Percentiles rank a stretch among this genome's conserved stretches.
Evolutionary conservation across 1,140 invertebrate species (phyloP).

Genomic region (Mylabris phalerata): DNA sequence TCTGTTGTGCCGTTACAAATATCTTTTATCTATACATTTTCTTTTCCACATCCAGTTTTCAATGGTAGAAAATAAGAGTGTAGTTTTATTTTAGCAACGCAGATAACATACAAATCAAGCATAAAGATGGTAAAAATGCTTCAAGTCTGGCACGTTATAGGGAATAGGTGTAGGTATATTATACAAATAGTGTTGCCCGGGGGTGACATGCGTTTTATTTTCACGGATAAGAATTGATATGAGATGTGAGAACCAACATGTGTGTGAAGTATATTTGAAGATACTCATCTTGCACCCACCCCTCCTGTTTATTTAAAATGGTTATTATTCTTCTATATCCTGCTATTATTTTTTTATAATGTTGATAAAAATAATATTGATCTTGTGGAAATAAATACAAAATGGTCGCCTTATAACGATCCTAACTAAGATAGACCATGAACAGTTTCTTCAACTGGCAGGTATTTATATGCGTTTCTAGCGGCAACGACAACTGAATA

Average conservation of each 20-base stretch:
- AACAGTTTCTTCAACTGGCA: slow-evolving; percentile 13
- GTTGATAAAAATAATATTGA: neutral
- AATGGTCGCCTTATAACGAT: too few species aligned
- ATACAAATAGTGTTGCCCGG: slow-evolving; percentile 25
- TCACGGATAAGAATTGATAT: slow-evolving; percentile 27
- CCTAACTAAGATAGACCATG: too few species aligned
- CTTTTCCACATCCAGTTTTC: too few species aligned
- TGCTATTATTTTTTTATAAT: neutral
- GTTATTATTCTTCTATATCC: slow-evolving; percentile 11
- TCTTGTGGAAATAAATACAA: neutral
- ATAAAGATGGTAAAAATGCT: slow-evolving; percentile 14
- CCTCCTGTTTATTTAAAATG: slow-evolving; percentile 7
- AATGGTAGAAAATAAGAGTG: neutral
- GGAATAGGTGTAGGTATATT: slow-evolving; percentile 22
- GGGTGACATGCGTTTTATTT: slow-evolving; percentile 29
- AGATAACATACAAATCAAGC: slow-evolving; percentile 16
- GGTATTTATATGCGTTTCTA: slow-evolving; percentile 21
- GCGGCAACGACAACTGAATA: slow-evolving; percentile 21
- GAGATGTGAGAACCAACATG: slow-evolving; percentile 27
- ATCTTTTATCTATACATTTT: too few species aligned
- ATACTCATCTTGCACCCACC: neutral
- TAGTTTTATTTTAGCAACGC: slow-evolving; percentile 24
- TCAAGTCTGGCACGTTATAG: slow-evolving; percentile 12
- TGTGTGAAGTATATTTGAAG: slow-evolving; percentile 8
- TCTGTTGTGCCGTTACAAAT: too few species aligned